Conservation (phyloP, 2,888 invertebrate species). For the Epinotia bilunana region DNA sequence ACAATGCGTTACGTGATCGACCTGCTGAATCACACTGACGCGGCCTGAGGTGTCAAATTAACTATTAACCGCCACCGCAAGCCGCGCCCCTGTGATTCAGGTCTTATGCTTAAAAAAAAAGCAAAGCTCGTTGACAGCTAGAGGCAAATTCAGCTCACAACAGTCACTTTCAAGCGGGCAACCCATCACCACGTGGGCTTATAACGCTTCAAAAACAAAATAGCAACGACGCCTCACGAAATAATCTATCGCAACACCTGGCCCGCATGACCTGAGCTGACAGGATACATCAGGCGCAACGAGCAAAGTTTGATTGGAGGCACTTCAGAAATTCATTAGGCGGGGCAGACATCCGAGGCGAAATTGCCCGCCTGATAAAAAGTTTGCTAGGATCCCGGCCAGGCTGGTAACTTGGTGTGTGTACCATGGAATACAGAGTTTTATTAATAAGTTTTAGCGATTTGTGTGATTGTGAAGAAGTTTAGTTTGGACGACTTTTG, state of each 20-base stretch:
- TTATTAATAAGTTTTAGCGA: neutral
- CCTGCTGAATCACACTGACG: too few species aligned
- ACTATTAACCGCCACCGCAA: too few species aligned
- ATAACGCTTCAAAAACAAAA: neutral
- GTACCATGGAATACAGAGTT: neutral
- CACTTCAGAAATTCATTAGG: slow-evolving; percentile 37
- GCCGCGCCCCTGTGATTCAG: too few species aligned
- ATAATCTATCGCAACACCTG: slow-evolving; percentile 18
- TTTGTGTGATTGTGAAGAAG: neutral
- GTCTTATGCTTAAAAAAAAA: too few species aligned
- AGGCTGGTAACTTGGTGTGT: neutral
- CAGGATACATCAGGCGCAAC: slow-evolving; percentile 29
- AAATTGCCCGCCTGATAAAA: slow-evolving; percentile 24
- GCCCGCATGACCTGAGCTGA: slow-evolving; percentile 21
- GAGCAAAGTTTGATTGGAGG: slow-evolving; percentile 31
- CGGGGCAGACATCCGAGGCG: slow-evolving; percentile 8
- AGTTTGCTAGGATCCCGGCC: slow-evolving; percentile 23
- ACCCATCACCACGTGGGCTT: too few species aligned
- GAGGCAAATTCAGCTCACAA: too few species aligned
- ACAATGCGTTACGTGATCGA: too few species aligned
- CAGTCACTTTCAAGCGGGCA: too few species aligned
- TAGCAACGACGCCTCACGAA: neutral
- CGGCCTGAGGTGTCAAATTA: too few species aligned
- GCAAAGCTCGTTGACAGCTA: too few species aligned
- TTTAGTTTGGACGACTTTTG: neutral